Base-by-base conservation (phyloP, 2,113 vertebrate genomes). In the Apus apus region DNA sequence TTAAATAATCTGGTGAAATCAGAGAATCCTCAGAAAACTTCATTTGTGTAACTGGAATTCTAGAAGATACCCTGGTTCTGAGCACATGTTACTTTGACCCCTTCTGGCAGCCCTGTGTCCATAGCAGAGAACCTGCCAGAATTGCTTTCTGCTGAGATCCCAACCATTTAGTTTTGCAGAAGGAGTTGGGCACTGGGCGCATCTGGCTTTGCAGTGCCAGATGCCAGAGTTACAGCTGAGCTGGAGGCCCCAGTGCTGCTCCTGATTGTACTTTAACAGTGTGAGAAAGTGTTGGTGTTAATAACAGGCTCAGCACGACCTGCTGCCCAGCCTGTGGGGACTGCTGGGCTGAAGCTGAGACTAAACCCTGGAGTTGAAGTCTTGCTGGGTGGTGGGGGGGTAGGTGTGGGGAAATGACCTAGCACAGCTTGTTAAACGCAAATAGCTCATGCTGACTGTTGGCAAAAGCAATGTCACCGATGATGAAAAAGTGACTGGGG, bases 341-440 rank as follows among this genome's bases (percentile, higher is more conserved):
- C 30, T 50, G 88, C 67, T 64, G 27, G 13, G 58, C 85, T 80
- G 48, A 6, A 46, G 34, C 78, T 87, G 70, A 23, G 51, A 22
- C 7, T 22, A 27, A 34, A 53, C 22, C 4, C 8, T 17, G n/a
- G 26, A 38, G 43, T 0, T 21, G 36, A 50, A 74, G 26, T 14
- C 0, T 0, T 26, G 27, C 22, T 0, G 34, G 36, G 22, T 21
- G 21, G 22, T 23, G 48, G 48, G 8, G 38, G 38, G 38, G 38
- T 38, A 50, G 48, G 9, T 18, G 60, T 34, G 58, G 11, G 51
- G 23, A 17, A 60, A 67, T 84, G 40, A 30, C 15, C 30, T 38
- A 13, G 30, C 7, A 54, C 25, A 74, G 56, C 82, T 77, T 67
- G 29, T 77, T 22, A 43, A 61, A 65, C 54, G 72, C 54, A 48